These are phyloP conservation scores for Pteromalus puparum DNA, from an alignment of 1,140 invertebrate species.

Conservation along the genomic window DNA sequence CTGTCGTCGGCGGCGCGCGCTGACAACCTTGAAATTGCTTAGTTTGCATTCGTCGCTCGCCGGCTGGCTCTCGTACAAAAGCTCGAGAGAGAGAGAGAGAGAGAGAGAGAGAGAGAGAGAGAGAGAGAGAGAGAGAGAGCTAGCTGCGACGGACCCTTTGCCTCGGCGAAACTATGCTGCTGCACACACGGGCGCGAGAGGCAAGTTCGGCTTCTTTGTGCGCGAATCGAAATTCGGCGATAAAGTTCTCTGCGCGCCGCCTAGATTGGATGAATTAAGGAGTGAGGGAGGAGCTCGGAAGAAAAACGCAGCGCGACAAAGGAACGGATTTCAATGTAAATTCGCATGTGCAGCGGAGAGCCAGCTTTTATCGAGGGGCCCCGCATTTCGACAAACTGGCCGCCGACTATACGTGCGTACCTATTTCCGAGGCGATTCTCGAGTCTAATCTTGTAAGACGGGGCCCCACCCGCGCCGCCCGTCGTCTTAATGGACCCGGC, in stretches of 20 bases:
- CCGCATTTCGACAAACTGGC: neutral
- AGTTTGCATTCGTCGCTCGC: constrained; percentile 42
- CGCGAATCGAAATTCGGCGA: constrained; percentile 26
- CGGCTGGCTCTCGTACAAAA: constrained; percentile 11
- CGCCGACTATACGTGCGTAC: neutral
- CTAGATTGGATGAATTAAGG: constrained; percentile 33
- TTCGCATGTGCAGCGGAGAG: neutral
- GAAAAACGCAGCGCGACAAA: constrained; percentile 12
- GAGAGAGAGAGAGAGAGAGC: too few species aligned
- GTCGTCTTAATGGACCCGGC: neutral
- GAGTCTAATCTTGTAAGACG: constrained; percentile 29
- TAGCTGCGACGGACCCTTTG: neutral
- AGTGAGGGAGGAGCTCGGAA: neutral
- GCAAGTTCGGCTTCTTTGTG: constrained; percentile 20
- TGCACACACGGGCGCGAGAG: neutral
- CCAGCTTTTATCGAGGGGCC: constrained; percentile 21
- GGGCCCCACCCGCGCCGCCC: neutral
- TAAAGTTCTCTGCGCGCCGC: constrained; percentile 3
- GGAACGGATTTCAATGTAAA: constrained; percentile 45
- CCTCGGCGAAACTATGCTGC: constrained; percentile 6
- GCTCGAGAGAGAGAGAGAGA: neutral
- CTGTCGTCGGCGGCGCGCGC: neutral
- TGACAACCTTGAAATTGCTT: constrained; percentile 51
- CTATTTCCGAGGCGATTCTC: neutral
- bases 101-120: too few species aligned